Conservation (phyloP, 2,888 invertebrate species). For the Dione juno region DNA sequence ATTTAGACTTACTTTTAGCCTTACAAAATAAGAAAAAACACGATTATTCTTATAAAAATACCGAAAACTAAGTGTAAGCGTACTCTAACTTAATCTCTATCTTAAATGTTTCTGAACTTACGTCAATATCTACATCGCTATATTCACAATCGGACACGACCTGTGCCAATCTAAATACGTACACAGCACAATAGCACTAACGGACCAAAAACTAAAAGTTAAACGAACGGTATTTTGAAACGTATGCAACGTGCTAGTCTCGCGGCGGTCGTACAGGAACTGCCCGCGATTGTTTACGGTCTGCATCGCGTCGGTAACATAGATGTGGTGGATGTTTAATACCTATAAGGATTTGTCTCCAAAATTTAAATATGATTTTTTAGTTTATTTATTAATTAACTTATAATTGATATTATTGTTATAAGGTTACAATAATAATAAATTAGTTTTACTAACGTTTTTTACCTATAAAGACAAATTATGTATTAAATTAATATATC, state of each 20-base stretch:
- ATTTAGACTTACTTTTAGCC: background rate
- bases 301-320: constrained; percentile 60
- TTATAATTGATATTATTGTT: too few relatives aligned
- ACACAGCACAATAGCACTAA: constrained; percentile 66
- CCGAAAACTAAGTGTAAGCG: background rate
- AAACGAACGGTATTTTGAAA: constrained; percentile 60
- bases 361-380: constrained; percentile 19
- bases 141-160: constrained; percentile 25
- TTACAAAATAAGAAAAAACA: background rate
- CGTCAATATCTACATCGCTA: constrained; percentile 31
- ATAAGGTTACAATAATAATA: too few relatives aligned
- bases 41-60: background rate
- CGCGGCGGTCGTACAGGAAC: constrained; percentile 74
- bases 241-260: constrained; percentile 56
- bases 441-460: too few relatives aligned
- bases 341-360: constrained; percentile 30
- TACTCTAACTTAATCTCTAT: background rate
- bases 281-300: constrained; percentile 78
- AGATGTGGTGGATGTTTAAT: constrained; percentile 51
- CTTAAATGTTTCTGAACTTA: constrained; percentile 30
- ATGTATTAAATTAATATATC: too few relatives aligned
- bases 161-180: constrained; percentile 47
- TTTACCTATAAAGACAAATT: too few relatives aligned
- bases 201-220: constrained; percentile 60
- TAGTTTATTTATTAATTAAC: background rate